Percentiles rank a stretch among this genome's conserved stretches.
phyloP scores from a whole-genome alignment of 2,113 vertebrate genomes.

The Alaudala cheleensis region DNA sequence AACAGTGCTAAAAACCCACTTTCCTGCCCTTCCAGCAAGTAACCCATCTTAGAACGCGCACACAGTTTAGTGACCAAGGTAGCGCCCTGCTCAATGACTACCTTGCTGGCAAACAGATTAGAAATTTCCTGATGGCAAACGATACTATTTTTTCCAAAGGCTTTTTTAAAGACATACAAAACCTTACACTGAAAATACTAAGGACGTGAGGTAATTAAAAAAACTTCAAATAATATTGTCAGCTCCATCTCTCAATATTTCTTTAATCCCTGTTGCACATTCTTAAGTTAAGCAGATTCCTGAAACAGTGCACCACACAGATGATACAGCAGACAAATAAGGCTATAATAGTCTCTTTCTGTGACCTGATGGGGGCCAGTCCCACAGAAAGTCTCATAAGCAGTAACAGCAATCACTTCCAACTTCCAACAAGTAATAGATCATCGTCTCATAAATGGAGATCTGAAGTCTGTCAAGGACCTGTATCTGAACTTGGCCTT shows the following conservation, averaged over 20 bases:
- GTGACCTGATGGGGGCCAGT: neutral
- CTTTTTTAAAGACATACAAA: neutral
- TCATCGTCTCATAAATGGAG: neutral
- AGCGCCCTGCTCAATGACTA: neutral
- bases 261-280: neutral
- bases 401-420: neutral
- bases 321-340: neutral
- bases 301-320: neutral
- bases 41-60: accelerated
- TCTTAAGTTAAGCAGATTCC: neutral
- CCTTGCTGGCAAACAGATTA: neutral
- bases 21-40: neutral
- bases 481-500: neutral
- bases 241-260: neutral
- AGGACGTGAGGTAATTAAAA: neutral
- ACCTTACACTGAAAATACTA: neutral
- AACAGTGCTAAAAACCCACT: accelerated
- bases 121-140: neutral
- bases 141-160: neutral
- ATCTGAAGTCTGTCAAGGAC: neutral
- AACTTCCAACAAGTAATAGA: neutral
- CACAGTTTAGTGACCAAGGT: neutral
- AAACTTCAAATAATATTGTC: neutral
- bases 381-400: neutral
- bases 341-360: neutral